phyloP scores from a whole-genome alignment of 2,797 vertebrate species.

The Linurgus olivaceus region DNA sequence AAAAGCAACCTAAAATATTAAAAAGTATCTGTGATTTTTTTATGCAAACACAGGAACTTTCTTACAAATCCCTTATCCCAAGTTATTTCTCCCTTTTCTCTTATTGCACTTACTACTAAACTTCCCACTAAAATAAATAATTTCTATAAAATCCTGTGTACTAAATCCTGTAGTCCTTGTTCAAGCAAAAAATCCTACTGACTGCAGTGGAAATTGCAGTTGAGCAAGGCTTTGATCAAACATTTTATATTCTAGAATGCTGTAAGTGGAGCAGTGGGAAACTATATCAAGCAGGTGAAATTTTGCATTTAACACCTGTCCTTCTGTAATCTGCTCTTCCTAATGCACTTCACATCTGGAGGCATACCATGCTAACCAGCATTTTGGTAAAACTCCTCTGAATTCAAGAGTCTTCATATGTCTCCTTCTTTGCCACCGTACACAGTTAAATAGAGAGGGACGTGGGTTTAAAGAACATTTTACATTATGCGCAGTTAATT shows the following conservation, averaged over 20 bases:
- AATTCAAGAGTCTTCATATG: neutral
- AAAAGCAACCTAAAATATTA: neutral
- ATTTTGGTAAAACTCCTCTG: neutral
- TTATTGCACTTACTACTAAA: neutral
- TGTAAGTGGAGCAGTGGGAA: neutral
- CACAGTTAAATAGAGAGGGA: neutral
- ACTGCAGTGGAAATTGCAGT: neutral
- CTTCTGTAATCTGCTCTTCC: neutral
- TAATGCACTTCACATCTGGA: neutral
- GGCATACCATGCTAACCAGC: neutral
- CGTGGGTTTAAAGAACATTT: neutral
- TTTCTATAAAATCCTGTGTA: neutral
- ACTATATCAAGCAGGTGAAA: neutral
- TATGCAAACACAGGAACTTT: conserved; percentile 3
- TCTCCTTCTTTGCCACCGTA: neutral
- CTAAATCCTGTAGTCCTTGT: neutral
- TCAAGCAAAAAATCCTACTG: neutral
- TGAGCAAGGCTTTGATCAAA: neutral
- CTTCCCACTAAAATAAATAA: neutral
- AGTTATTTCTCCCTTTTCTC: neutral
- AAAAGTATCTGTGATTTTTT: neutral
- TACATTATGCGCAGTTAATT: neutral
- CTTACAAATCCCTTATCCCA: neutral
- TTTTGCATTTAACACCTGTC: neutral
- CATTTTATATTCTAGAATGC: neutral